Base-by-base conservation (phyloP, 1,140 invertebrate genomes). In the Harpegnathos saltator region DNA sequence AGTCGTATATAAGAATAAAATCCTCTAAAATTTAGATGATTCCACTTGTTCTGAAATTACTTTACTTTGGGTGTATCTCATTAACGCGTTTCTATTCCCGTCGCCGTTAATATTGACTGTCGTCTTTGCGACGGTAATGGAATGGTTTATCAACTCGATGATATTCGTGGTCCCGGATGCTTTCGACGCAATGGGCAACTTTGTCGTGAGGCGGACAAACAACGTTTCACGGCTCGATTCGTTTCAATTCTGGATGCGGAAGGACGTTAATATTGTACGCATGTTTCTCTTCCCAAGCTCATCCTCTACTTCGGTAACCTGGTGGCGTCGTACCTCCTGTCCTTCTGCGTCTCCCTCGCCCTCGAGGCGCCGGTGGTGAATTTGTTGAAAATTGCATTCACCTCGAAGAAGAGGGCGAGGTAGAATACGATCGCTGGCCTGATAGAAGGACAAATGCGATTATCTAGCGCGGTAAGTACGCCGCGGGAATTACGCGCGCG, bases 321-420 rank as follows among this genome's bases (percentile, higher is more conserved):
- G 4, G 97, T 97, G 7, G 95, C 97, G 24, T 97, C 97, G 0
- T 98, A 97, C 89, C 86, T 97, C 26, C 90, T 96, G n/a, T 97
- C 97, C 0, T 97, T 98, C 89, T 95, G 96, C 82, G 96, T 98
- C 77, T 98, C 97, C 3, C 92, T 97, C 54, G 95, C 96, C 9
- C 96, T 98, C 85, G 97, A 98, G 91, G 97, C 97, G 22, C 97
- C 97, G 5, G 94, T 97, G 26, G 97, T 98, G 54, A 95, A 96
- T 89, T 92, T 98, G 74, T 94, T 98, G 22, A 97, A 97, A 94
- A 95, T 97, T 52, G 89, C 89, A 29, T 92, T 94, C 29, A 83
- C 89, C 0, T 88, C 91, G 58, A 92, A 94, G 50, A 93, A 91
- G 77, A 90, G 91, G 58, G 80, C 72, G 24, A 94, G 91, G 68